A percentile compares a stretch with the other conserved stretches of the same genome.
These are phyloP conservation scores for Aphaenogaster rudis DNA, from an alignment of 1,140 invertebrate genomes.

Conservation along the genomic window DNA sequence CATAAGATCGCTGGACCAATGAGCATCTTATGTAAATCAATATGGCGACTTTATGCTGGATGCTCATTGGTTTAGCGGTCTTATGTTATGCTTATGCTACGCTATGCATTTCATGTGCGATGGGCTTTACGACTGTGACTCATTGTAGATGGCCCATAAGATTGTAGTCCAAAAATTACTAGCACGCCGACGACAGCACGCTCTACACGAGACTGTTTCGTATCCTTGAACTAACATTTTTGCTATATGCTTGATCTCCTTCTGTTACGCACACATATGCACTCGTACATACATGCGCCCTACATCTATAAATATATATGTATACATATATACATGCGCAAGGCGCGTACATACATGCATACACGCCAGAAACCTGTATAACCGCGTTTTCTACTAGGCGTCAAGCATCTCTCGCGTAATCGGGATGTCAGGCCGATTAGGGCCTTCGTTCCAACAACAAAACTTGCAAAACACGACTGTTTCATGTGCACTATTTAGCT, in stretches of 20 bases:
- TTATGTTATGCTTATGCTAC: too few species aligned
- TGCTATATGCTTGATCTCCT: neutral
- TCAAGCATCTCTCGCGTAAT: conserved; percentile 38
- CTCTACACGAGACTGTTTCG: neutral
- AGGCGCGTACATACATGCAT: neutral
- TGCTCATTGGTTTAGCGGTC: too few species aligned
- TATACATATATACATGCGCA: neutral
- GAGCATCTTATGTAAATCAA: too few species aligned
- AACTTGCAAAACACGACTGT: neutral
- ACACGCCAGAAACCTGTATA: neutral
- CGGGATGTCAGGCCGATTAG: conserved; percentile 17
- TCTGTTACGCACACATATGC: neutral
- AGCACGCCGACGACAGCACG: neutral
- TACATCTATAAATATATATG: neutral
- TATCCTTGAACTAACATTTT: conserved; percentile 45
- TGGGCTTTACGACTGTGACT: too few species aligned
- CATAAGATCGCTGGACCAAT: too few species aligned
- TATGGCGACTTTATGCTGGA: too few species aligned
- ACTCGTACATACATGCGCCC: neutral
- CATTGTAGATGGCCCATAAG: too few species aligned
- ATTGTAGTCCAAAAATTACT: neutral
- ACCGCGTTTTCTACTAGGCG: conserved; percentile 21
- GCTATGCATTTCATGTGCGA: too few species aligned
- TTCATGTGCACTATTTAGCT: neutral
- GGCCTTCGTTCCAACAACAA: conserved; percentile 1